Base-by-base conservation (phyloP, 2,888 invertebrate genomes). In the Sinodicranocentrus sp. region DNA sequence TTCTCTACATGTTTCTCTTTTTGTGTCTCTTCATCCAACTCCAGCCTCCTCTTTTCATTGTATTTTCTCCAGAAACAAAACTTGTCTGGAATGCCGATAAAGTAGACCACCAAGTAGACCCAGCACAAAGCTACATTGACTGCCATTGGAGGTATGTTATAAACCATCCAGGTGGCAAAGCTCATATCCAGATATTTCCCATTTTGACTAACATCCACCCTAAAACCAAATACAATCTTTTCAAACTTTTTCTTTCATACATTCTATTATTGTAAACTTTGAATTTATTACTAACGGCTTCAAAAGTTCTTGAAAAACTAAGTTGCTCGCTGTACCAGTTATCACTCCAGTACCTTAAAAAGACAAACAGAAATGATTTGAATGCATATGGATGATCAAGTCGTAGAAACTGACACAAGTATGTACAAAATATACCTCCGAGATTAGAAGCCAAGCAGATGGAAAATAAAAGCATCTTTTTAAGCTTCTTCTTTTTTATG, bases 141-240 rank as follows among this genome's bases (percentile, higher is more conserved):
- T 82, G 97, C 89, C 95, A 97, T 96, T 0, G 94, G 93, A 0
- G 97, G 97, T 0, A 95, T 94, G 88, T 95, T 95, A 91, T 96
- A 95, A 88, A 95, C 93, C 75, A 84, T 79, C 94, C 97, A 97
- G 88, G 94, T 94, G 88, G 95, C 94, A 91, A 96, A 96, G 90
- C 95, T 95, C 84, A 95, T 91, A 89, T 95, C 92, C 21, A 78
- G 17, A 23, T 87, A 85, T 26, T 84, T 85, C 19, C 87, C 87
- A 48, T 63, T 48, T 79, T 87, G 87, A 15, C 85, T 54, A 1
- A 87, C 68, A 48, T 87, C 67, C 33, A 85, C 82, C 6, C 86
- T 86, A 43, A 19, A 83, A 59, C 19, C 70, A 26, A 44, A 21
- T 8, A 68, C 15, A 19, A 70, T 21, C 8, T n/a, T 59, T 54